phyloP scores from a whole-genome alignment of 2,797 vertebrate species.

The Argyrosomus regius region DNA sequence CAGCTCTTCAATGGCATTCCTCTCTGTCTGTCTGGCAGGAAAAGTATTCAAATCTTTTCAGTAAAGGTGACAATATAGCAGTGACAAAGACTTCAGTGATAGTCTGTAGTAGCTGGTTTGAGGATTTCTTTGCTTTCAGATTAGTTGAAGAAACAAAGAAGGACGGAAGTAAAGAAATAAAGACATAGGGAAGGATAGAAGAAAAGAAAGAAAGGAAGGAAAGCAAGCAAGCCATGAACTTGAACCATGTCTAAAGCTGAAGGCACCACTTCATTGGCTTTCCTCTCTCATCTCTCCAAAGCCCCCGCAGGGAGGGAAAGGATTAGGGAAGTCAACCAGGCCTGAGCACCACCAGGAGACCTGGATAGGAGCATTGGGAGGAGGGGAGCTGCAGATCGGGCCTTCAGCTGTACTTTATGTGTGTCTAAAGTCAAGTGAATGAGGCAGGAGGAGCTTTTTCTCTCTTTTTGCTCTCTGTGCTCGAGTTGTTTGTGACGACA shows the following conservation, averaged over 20 bases:
- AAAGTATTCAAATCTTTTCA: not conserved
- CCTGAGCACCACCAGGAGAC: slow-evolving; percentile 26
- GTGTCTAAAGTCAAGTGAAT: slow-evolving; percentile 32
- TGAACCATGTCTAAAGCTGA: slow-evolving; percentile 25
- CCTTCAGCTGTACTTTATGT: slow-evolving; percentile 37
- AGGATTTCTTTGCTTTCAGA: not conserved
- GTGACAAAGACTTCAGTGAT: not conserved
- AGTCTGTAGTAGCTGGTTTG: not conserved
- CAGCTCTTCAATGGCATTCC: not conserved
- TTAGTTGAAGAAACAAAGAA: slow-evolving; percentile 2
- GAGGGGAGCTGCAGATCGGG: slow-evolving; percentile 3
- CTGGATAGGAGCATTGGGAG: not conserved
- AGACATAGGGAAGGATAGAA: not conserved
- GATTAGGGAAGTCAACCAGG: slow-evolving; percentile 54
- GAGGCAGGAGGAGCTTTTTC: slow-evolving; percentile 25
- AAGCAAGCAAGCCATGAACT: slow-evolving; percentile 14
- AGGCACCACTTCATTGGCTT: slow-evolving; percentile 38
- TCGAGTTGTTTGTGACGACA: not conserved
- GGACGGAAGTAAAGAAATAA: not conserved
- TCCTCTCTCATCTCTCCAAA: slow-evolving; percentile 6
- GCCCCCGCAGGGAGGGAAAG: slow-evolving; percentile 27
- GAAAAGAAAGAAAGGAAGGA: not conserved
- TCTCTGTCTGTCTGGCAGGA: not conserved
- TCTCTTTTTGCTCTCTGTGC: not conserved
- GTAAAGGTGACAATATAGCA: not conserved